Evolutionary conservation across 1,140 invertebrate species (phyloP), one percentile per base, ranked within the genome.

Genomic region (Neelides sp.): DNA sequence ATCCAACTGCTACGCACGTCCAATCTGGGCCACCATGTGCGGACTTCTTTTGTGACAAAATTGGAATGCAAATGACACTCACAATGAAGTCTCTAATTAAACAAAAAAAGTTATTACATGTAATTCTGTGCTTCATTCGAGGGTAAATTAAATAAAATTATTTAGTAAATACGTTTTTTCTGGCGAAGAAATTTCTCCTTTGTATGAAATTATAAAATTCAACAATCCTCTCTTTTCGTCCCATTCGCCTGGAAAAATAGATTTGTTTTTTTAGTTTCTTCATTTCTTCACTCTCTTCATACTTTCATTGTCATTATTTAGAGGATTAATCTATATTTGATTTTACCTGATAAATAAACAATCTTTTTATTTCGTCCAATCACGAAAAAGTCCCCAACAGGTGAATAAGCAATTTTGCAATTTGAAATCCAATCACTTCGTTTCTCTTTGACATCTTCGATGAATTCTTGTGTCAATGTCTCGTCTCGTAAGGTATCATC

Each of bases 1-100:
- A 86, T 19, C 91, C 91, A 50, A 93, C 75, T 53, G 83, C 77
- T 54, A 95, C 77, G 68, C 87, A 92, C 12, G 88, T 92, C 91
- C 91, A 96, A 66, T 96, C 91, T 36, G 82, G 77, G n/a, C 75
- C 76, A 62, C 78, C 78, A 41, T 73, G 69, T 22, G 71, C 71
- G 61, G 72, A 72, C 48, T 71, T 75, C 61, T 76, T 74, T 62
- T 83, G 75, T 62, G 82, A 75, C 63, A 80, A 65, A 57, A 85
- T 55, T 55, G 80, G 75, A 64, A 81, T 61, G 66, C 75, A 73
- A 42, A 74, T 52, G 13, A 78, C 54, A 52, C 69, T 66, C 7
- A 75, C 78, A 37, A 79, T 70, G 55, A 63, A 65, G 66, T 78
- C 77, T 46, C 73, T 75, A 48, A 39, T 65, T 66, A 63, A 58